Base-by-base conservation (phyloP, 1,140 invertebrate species). In the Dinoponera quadriceps region DNA sequence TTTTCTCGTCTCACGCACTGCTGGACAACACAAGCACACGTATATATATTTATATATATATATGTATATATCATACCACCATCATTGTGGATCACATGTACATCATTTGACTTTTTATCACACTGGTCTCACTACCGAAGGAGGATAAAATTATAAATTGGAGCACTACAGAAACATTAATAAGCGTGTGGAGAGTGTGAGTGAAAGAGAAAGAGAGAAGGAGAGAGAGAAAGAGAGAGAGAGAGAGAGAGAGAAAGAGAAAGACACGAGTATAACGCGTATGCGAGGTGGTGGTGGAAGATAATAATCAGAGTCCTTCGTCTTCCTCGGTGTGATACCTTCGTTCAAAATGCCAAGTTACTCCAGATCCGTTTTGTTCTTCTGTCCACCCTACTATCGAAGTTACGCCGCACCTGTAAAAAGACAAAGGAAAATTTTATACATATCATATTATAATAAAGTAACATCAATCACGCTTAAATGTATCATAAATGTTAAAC, bases 381-480 rank as follows among this genome's bases (percentile, higher is more conserved):
- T 93, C 91, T 92, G 90, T 93, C 92, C 93, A 93, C 91, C 90
- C 92, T 90, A 91, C 91, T 92, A 93, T 92, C 90, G 92, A 94
- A 91, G 90, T 90, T 94, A 93, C 90, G 93, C 93, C 93, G 93
- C 93, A 94, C 94, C 94, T 94, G 92, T 2, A 94, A 44, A 44
- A n/a, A 94, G 87, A 92, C 13, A 66, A 54, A 86, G 68, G 0
- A 60, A 57, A 54, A 22, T 33, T 33, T 33, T 44, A 44, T 9
- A 51, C 13, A 1, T 71, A 27, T 33, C 22, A n/a, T 22, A 72
- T 57, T 38, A 57, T 9, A 49, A 63, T 14, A n/a, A 25, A 14
- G 5, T 72, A 38, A 25, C 2, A 48, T 62, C 48, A 74, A 73
- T 44, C 33, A 73, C 33, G 29, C 4, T 38, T 54, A 57, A 7